Base-by-base conservation (phyloP, 2,888 invertebrate species). In the Platypus cylindrus region DNA sequence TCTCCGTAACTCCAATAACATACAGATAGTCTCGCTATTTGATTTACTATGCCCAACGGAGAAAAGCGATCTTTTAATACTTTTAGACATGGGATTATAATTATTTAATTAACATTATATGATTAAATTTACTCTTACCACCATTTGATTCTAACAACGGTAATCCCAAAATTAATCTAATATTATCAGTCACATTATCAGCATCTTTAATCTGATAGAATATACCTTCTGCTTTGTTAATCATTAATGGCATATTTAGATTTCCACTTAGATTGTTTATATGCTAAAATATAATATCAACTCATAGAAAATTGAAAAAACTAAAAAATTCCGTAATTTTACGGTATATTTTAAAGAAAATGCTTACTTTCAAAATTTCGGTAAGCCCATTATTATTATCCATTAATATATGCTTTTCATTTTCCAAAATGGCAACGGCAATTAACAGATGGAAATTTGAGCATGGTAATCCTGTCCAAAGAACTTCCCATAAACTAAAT, bases 401-500 rank as follows among this genome's bases (percentile, higher is more conserved):
- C 53, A 95, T 90, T n/a, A 98, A 71, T 14, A 77, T 71, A 40
- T 76, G 72, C 49, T 85, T 86, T 59, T 97, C 87, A 4, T 79
- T 75, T 49, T 93, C 93, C 36, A 99, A 70, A 57, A 98, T 87
- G 34, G 95, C 91, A 37, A 89, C 77, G 55, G 87, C 86, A 34
- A 97, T 68, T n/a, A 98, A 64, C 31, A 99, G 66, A 60, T 95
- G 93, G 62, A 95, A 98, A 63, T 94, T 94, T 44, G 79, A 73
- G 56, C 97, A 95, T 0, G 95, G 95, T 52, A 86, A 64, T 42
- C 81, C 84, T 0, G 95, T 94, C 95, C 95, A 97, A 4, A 97
- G 59, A 16, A 91, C 85, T 67, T 97, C 95, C 95, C 95, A 97
- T 41, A 97, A 63, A 55, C 80, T 41, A n/a, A n/a, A n/a, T n/a